These are phyloP conservation scores for Ceryle rudis DNA, from an alignment of 2,797 vertebrate genomes.

Conservation along the genomic window DNA sequence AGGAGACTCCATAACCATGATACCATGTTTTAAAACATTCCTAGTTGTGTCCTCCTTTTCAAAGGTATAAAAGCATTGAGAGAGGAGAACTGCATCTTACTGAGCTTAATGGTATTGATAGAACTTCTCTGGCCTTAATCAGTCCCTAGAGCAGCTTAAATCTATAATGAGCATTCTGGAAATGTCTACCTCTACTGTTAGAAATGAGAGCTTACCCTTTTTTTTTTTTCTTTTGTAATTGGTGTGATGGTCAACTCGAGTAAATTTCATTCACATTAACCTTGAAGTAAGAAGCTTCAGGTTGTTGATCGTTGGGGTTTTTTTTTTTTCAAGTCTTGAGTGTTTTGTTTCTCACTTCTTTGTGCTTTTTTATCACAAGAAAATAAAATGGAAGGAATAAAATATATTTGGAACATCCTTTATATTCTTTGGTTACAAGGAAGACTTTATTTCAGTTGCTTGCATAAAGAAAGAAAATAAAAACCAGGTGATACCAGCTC, in stretches of 20 bases:
- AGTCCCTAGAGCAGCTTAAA: conserved; percentile 56
- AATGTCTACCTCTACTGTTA: conserved; percentile 15
- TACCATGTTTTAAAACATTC: neutral
- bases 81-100: neutral
- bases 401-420: neutral
- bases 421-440: neutral
- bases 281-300: conserved; percentile 38
- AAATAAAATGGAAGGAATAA: neutral
- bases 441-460: neutral
- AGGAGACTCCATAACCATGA: neutral
- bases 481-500: neutral
- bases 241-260: conserved; percentile 40
- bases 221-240: conserved; percentile 24
- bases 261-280: conserved; percentile 47
- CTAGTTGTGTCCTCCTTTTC: neutral
- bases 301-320: neutral
- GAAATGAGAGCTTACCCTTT: neutral
- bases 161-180: conserved; percentile 61
- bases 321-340: neutral
- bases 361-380: neutral
- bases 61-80: neutral
- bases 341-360: neutral
- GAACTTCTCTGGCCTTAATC: conserved; percentile 34
- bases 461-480: neutral
- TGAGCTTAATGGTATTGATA: conserved; percentile 49